Percentiles rank a stretch among this genome's conserved stretches.
These are phyloP conservation scores for Ivindomyrus marchei DNA, from an alignment of 2,113 vertebrate genomes.

Conservation along the genomic window DNA sequence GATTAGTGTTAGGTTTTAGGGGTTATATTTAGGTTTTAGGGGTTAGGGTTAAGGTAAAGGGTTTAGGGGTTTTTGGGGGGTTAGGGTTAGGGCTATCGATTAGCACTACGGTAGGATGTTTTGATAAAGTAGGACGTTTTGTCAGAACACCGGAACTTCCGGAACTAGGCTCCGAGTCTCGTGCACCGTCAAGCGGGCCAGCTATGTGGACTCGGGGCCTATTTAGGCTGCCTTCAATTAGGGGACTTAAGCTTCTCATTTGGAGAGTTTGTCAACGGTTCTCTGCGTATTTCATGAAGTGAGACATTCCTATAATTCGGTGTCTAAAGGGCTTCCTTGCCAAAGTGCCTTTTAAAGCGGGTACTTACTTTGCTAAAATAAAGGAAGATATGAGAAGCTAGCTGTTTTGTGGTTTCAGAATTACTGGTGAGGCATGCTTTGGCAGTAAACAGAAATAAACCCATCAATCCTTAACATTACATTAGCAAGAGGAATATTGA, in stretches of 20 bases:
- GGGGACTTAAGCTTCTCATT: neutral
- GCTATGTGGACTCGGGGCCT: neutral
- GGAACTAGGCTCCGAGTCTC: neutral
- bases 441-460: neutral
- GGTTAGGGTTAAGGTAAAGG: too few species aligned
- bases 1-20: too few species aligned
- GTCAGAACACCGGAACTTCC: neutral
- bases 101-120: too few species aligned
- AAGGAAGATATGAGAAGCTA: neutral
- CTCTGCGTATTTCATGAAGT: neutral
- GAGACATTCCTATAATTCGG: neutral
- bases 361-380: neutral
- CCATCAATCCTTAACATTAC: constrained; percentile 14
- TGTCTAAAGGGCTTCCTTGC: neutral
- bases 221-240: neutral
- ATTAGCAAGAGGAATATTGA: constrained; percentile 18
- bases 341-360: neutral
- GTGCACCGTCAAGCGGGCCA: neutral
- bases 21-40: too few species aligned
- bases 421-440: neutral
- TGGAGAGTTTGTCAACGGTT: neutral
- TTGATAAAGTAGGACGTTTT: too few species aligned
- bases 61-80: too few species aligned
- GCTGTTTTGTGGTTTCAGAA: neutral
- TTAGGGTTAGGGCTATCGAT: too few species aligned